Conservation (phyloP, 1,140 invertebrate species). For the Cydia pomonella region DNA sequence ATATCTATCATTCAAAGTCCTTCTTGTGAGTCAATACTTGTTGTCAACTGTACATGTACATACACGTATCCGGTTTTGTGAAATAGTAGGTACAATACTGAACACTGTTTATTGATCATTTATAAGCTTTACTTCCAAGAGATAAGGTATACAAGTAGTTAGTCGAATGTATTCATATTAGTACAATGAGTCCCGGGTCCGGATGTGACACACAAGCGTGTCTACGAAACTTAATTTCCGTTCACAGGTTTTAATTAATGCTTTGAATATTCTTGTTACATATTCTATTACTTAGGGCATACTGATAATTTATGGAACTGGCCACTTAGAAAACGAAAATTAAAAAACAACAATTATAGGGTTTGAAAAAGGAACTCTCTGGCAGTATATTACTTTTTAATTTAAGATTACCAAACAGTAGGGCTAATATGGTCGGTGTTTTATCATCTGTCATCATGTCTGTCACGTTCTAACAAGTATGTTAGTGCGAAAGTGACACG, state of each 20-base stretch:
- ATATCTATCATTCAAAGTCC: background rate
- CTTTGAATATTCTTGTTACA: constrained; percentile 2
- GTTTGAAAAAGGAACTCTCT: no score
- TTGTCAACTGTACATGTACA: background rate
- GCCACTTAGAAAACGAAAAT: no score
- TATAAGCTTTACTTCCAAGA: background rate
- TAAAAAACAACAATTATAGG: no score
- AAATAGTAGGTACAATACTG: background rate
- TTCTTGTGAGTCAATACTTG: background rate
- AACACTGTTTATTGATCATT: background rate
- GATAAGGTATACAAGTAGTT: background rate
- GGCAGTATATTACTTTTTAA: no score
- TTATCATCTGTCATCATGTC: no score
- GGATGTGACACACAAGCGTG: background rate
- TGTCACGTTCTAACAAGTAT: no score
- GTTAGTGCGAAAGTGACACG: no score
- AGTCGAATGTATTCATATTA: background rate
- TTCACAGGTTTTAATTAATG: constrained; percentile 25
- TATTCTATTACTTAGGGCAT: no score
- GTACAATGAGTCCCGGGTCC: background rate
- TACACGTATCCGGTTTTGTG: background rate
- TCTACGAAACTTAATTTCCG: constrained; percentile 32
- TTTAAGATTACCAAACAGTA: no score
- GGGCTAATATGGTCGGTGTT: no score
- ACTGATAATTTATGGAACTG: no score